Percentiles rank a stretch among this genome's conserved stretches.
These are phyloP conservation scores for Diorhabda elongata DNA, from an alignment of 1,140 invertebrate genomes.

Conservation along the genomic window DNA sequence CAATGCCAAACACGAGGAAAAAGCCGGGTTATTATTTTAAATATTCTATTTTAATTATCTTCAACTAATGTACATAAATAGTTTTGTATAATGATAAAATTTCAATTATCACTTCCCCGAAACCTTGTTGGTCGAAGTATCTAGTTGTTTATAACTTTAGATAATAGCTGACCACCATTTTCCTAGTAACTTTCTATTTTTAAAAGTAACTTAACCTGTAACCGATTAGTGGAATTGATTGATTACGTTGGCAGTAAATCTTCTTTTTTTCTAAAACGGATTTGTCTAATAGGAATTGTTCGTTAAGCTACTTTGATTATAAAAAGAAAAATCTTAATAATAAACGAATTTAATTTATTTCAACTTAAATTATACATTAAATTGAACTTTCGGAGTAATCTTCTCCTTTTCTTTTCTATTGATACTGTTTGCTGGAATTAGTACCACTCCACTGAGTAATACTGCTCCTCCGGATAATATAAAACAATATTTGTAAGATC, in stretches of 20 bases:
- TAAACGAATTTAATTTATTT: too few relatives aligned
- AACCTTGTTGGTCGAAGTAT: background rate
- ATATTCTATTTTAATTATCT: background rate
- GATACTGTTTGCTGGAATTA: slow-evolving; percentile 33
- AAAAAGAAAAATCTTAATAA: too few relatives aligned
- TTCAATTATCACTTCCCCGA: background rate
- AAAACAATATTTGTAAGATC: slow-evolving; percentile 83
- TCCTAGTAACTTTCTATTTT: slow-evolving; percentile 1
- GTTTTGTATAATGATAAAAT: background rate
- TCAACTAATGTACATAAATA: background rate
- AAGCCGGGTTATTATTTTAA: slow-evolving; percentile 17
- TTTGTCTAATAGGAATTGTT: too few relatives aligned
- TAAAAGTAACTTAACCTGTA: background rate
- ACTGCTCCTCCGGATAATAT: slow-evolving; percentile 71
- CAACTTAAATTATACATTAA: too few relatives aligned
- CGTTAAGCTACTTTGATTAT: too few relatives aligned
- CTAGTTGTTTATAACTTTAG: background rate
- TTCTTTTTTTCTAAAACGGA: too few relatives aligned
- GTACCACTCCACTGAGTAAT: slow-evolving; percentile 34
- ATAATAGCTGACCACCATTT: background rate
- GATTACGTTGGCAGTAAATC: too few relatives aligned
- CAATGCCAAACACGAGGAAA: slow-evolving; percentile 34
- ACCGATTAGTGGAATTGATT: too few relatives aligned
- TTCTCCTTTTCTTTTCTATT: slow-evolving; percentile 24
- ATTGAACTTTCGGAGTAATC: background rate